Evolutionary conservation across 2,888 invertebrate genomes (phyloP).

Genomic region (Chrysotoxum bicinctum): DNA sequence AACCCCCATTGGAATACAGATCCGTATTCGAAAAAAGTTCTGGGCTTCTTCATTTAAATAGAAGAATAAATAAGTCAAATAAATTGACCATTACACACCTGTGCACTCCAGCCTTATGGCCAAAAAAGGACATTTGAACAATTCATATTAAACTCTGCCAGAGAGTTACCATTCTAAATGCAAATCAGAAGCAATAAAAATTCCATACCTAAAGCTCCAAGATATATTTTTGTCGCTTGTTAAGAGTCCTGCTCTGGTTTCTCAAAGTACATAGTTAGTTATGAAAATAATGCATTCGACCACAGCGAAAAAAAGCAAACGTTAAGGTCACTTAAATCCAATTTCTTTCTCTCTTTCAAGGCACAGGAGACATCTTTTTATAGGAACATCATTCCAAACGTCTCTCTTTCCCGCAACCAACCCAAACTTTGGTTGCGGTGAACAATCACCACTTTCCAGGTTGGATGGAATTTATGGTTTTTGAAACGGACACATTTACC

Average conservation of each 20-base stretch:
- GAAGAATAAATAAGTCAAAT: slow-evolving; percentile 3
- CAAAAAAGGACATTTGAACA: slow-evolving; percentile 28
- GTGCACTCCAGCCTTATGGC: background rate
- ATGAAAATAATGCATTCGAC: slow-evolving; percentile 41
- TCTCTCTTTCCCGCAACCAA: background rate
- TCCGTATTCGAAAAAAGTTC: background rate
- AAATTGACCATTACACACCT: slow-evolving; percentile 22
- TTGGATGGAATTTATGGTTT: slow-evolving; percentile 54
- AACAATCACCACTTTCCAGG: slow-evolving; percentile 42
- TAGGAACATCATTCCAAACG: background rate
- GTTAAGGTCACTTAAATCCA: slow-evolving; percentile 48
- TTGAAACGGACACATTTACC: slow-evolving; percentile 36
- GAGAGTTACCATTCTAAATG: slow-evolving; percentile 53
- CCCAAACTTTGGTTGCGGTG: background rate
- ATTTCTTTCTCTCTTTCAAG: background rate
- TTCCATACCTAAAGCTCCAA: slow-evolving; percentile 25
- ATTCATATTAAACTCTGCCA: slow-evolving; percentile 34
- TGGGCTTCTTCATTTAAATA: background rate
- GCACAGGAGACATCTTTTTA: slow-evolving; percentile 30
- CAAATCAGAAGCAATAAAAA: slow-evolving; percentile 64
- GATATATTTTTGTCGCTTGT: slow-evolving; percentile 13
- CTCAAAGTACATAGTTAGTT: background rate
- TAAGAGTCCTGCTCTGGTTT: background rate
- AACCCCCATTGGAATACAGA: background rate
- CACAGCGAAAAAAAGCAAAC: slow-evolving; percentile 9